Evolutionary conservation across 2,888 invertebrate genomes (phyloP), one percentile per base, ranked within the genome.

Genomic region (Drosophila setosimentum): DNA sequence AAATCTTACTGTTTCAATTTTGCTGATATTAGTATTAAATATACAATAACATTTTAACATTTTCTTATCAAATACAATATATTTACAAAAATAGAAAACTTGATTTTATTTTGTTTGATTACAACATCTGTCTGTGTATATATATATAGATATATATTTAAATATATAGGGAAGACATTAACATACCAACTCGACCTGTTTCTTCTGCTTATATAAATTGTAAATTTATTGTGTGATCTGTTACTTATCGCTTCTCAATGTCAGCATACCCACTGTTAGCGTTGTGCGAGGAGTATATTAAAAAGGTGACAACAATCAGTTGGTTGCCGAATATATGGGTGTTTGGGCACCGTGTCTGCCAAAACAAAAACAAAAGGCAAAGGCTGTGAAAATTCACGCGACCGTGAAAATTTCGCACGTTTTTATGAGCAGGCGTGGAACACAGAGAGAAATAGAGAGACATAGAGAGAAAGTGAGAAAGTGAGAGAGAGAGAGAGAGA

Each of bases 331-430:
- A 51, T 49, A 55, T 13, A 29, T 42, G 30, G 27, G 42, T 30
- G 61, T 60, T 60, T 58, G 27, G 30, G 66, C 50, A 63, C 32
- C 45, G 60, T 68, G 76, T 64, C 78, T 75, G 88, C 68, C 55
- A 70, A 78, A 80, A 86, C 76, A 74, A 62, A 74, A 87, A 77
- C 76, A 78, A 73, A 51, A 77, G 55, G 61, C 54, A 73, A 80
- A 68, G 42, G 78, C 80, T 76, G 83, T 83, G 86, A 80, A 81
- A 82, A 79, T 82, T 87, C 79, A 82, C 82, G 84, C 89, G 76
- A 21, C 78, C 82, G 72, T 84, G 77, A 91, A 93, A 91, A 91
- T 91, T 92, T 92, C 91, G 91, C 93, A 92, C 92, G 92, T 93
- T 92, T 92, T 91, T 92, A 89, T 91, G 84, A 75, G 58, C 85